Base-by-base conservation (phyloP, 1,140 invertebrate species). In the Pentalonia nigronervosa region DNA sequence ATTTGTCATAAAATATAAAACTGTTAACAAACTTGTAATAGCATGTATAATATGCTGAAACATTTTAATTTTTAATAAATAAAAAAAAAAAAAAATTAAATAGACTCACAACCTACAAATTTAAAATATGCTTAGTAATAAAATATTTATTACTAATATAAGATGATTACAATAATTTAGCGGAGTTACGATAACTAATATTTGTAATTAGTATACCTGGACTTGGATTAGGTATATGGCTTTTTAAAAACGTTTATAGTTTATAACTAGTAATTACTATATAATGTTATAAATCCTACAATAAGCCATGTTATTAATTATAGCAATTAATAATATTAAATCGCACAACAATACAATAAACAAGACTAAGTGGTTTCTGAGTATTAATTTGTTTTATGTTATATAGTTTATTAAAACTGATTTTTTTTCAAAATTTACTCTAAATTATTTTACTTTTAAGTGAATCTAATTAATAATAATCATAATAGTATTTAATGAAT, bases 231-330 rank as follows among this genome's bases (percentile, higher is more conserved):
- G 1, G 9, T 30, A n/a, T 67, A 36, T 86, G 11, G 23, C 36
- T 88, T 88, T 88, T 88, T 89, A 34, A 50, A 53, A 36, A 53
- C 48, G 17, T 88, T 21, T 88, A 84, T 84, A 50, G 25, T 86
- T 30, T 84, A 84, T 25, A n/a, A n/a, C 4, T 76, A n/a, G 41
- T 86, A 36, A 87, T 87, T 87, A 20, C 30, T 14, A n/a, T 76
- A 9, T 17, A 76, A n/a, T 76, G 30, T 60, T 60, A n/a, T 53
- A 89, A 89, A 23, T 21, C 20, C 30, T n/a, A n/a, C 20, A 53
- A 23, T 21, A 53, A 89, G n/a, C 87, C n/a, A 89, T 21, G 30
- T 36, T 8, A 34, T 89, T 20, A 89, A 36, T 89, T 89, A 89
- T 53, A 48, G n/a, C 0, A 36, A 53, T 89, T 89, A 50, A 88